phyloP scores from a whole-genome alignment of 2,888 invertebrate species.

The Chalcis sispes region DNA sequence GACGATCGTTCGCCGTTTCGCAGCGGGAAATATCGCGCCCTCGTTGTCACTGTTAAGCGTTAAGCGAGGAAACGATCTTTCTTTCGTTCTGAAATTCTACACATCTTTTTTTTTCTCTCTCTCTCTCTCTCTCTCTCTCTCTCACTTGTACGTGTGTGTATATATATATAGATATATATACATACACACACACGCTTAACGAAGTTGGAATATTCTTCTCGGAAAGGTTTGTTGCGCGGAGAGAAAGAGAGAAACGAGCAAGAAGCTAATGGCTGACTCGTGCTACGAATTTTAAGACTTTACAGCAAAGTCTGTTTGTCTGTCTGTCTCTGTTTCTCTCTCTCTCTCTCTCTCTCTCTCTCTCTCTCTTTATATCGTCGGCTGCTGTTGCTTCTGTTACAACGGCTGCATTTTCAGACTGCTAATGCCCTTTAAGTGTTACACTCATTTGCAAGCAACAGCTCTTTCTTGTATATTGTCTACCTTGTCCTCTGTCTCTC shows the following conservation, averaged over 20 bases:
- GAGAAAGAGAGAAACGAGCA: background rate
- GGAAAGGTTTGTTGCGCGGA: slow-evolving; percentile 55
- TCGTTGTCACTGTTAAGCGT: background rate
- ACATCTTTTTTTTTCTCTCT: background rate
- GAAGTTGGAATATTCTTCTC: slow-evolving; percentile 54
- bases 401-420: slow-evolving; percentile 16
- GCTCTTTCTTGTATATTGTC: background rate
- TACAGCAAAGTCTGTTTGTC: background rate
- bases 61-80: background rate
- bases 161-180: no score
- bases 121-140: background rate
- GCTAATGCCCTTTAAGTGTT: slow-evolving; percentile 38
- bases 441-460: slow-evolving; percentile 5
- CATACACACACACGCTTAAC: no score
- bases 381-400: background rate
- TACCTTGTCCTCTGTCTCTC: background rate
- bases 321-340: background rate
- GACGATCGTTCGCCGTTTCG: slow-evolving; percentile 36
- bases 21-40: slow-evolving; percentile 30
- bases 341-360: no score
- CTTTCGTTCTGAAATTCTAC: no score
- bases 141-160: background rate
- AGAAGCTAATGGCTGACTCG: slow-evolving; percentile 39
- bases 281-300: slow-evolving; percentile 34
- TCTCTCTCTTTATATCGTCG: background rate